Evolutionary conservation across 2,113 vertebrate species (phyloP), one percentile per base, ranked within the genome.

Genomic region (Equus przewalskii): DNA sequence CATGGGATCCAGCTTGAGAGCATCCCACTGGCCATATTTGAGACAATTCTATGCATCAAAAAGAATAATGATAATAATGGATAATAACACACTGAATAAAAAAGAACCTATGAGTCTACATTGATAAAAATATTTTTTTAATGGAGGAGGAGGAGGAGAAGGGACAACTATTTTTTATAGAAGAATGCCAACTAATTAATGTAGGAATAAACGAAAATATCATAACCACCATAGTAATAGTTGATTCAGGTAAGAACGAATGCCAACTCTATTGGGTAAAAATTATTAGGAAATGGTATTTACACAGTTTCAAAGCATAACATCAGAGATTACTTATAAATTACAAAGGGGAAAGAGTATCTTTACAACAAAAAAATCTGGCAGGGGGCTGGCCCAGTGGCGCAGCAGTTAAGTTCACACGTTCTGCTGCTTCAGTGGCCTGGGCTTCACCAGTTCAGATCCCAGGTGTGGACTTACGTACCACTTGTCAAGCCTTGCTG

Each of bases 311-410:
- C 60, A 96, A 89, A 94, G 78, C 9, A 83, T 19, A 67, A 70
- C 11, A 60, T 28, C 44, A 73, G 14, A 64, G 7, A 41, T 78
- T 94, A 89, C 56, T 82, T 89, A 90, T 51, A 78, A 92, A 94
- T 92, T 79, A 96, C 14, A 87, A 96, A 95, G 24, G 22, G 21
- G n/a, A 87, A 94, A 96, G 26, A 24, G 30, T n/a, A 84, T 41
- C 51, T 58, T 94, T 94, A 67, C 13, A 94, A 82, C 87, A 78
- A 72, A 89, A 56, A 94, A 56, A 54, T 54, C 5, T 79, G 4
- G n/a, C 70, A 88, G 78, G 36, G 36, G 36, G 36, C 36, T 41
- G 36, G 36, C 36, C 36, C 36, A 41, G 36, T 41, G 36, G 36
- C 36, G 36, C 36, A 41, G 36, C 36, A 41, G 36, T 41, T 41